Base-by-base conservation (phyloP, 2,113 vertebrate species). In the Myiozetetes cayanensis region DNA sequence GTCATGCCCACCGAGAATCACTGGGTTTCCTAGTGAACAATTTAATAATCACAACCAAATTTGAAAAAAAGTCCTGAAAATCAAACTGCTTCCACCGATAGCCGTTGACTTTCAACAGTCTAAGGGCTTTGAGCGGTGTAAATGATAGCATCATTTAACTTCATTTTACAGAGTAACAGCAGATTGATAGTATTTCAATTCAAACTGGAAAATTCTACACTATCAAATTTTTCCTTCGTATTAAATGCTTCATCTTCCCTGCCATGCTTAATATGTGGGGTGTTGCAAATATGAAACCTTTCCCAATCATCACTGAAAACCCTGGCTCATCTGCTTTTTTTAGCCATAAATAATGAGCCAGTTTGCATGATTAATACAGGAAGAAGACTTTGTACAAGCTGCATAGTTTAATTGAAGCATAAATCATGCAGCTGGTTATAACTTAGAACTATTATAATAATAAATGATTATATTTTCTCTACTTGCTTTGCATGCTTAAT, bases 381-480 rank as follows among this genome's bases (percentile, higher is more conserved):
- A 95, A 96, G 85, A 93, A n/a, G 85, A 90, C 76, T 97, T 95
- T 89, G 74, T 94, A 87, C 74, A 93, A 97, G 83, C 77, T 89
- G 28, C 83, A 89, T 63, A 78, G 75, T 97, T 95, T 96, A 97
- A 97, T 94, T 97, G 94, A 95, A 92, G 49, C 67, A 96, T 96
- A 96, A 97, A 97, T 97, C 96, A 97, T 95, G 74, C 79, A 96
- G 70, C 85, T 96, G 80, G 83, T 97, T 97, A 87, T 84, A 97
- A 93, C 83, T 47, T 87, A 66, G 71, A 92, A 70, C 85, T 87
- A 94, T 87, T 94, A 93, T 86, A 85, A 93, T 90, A 97, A 94
- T 94, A 94, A 96, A 96, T 93, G 35, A 96, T 96, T 91, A 86
- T 94, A 78, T 94, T 95, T 94, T 97, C 49, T 87, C 53, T 65